phyloP scores from a whole-genome alignment of 2,113 vertebrate genomes.

The Hydropotes inermis region DNA sequence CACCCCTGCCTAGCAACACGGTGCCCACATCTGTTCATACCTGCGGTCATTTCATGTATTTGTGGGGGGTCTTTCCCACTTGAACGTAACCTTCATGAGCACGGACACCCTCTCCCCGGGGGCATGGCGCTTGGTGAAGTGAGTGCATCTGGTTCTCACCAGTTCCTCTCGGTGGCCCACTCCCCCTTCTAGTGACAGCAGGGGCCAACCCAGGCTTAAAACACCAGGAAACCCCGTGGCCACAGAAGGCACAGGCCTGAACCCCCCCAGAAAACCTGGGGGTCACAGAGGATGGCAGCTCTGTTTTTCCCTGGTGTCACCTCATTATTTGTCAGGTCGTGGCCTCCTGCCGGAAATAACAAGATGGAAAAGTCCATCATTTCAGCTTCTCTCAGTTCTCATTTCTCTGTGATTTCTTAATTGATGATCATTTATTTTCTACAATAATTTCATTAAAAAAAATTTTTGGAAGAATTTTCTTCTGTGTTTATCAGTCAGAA shows the following conservation, averaged over 20 bases:
- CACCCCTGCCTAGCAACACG: background rate
- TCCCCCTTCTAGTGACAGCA: background rate
- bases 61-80: background rate
- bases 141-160: no score
- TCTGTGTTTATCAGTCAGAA: conserved; percentile 35
- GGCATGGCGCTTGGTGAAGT: no score
- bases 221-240: fast-evolving
- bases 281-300: background rate
- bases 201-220: no score
- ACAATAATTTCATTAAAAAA: conserved; percentile 1
- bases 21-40: background rate
- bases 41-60: background rate
- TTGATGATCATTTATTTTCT: conserved; percentile 30
- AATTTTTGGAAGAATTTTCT: background rate
- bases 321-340: background rate
- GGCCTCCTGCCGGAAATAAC: background rate
- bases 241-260: background rate
- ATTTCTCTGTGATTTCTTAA: background rate
- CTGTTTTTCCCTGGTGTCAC: background rate
- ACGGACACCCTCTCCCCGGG: no score
- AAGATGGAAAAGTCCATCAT: background rate
- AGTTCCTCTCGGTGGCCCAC: background rate
- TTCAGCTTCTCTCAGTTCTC: background rate
- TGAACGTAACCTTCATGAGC: background rate
- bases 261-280: background rate